phyloP scores from a whole-genome alignment of 2,113 vertebrate species.

The Puffinus mauretanicus region DNA sequence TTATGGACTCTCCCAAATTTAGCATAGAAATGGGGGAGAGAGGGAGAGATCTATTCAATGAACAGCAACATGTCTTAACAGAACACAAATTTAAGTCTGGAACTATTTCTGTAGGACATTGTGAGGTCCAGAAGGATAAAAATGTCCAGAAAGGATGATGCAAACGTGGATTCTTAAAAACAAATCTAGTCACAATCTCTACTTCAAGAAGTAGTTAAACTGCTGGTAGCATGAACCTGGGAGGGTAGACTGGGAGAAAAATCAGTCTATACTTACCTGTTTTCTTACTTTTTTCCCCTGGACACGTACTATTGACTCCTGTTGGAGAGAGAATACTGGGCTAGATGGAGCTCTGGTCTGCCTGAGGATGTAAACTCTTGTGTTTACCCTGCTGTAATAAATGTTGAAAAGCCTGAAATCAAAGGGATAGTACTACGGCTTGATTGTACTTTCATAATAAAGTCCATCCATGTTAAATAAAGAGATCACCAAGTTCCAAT shows the following conservation, averaged over 20 bases:
- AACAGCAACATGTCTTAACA: not conserved
- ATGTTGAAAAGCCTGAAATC: constrained; percentile 6
- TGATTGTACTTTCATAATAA: constrained; percentile 45
- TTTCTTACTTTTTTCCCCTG: not conserved
- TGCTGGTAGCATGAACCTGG: not conserved
- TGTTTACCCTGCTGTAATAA: not conserved
- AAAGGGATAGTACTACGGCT: not conserved
- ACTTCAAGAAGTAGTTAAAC: not conserved
- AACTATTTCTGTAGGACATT: not conserved
- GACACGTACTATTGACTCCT: not conserved
- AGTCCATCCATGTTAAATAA: constrained; percentile 55
- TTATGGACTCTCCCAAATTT: not conserved
- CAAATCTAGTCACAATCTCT: not conserved
- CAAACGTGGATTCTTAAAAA: not conserved
- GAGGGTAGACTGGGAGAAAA: not conserved
- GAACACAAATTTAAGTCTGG: not conserved
- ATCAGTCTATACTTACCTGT: not conserved
- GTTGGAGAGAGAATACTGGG: not conserved
- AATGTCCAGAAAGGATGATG: not conserved
- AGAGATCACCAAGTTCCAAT: constrained; percentile 37
- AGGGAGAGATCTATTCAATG: not conserved
- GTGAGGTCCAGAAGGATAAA: not conserved
- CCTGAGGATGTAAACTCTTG: not conserved
- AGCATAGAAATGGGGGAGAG: not conserved
- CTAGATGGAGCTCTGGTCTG: not conserved